A percentile compares a stretch with the other conserved stretches of the same genome.
These are phyloP conservation scores for Elymnias hypermnestra DNA, from an alignment of 1,140 invertebrate species.

Conservation along the genomic window DNA sequence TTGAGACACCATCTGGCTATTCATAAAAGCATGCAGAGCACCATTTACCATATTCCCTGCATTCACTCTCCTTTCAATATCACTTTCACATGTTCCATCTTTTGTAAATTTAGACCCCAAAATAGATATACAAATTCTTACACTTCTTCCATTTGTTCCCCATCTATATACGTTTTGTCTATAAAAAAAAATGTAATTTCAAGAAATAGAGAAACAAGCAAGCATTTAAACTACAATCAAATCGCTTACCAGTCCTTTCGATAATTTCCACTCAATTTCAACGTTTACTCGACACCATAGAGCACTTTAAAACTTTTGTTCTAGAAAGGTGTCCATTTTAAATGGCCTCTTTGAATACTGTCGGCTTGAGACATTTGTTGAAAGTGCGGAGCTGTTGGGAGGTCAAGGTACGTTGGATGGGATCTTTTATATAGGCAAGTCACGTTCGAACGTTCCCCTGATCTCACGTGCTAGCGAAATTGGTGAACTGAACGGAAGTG, in stretches of 20 bases:
- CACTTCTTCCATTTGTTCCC: too few relatives aligned
- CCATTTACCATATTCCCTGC: too few relatives aligned
- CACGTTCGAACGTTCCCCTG: constrained; percentile 31
- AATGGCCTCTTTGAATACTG: constrained; percentile 16
- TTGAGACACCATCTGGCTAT: too few relatives aligned
- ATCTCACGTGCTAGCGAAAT: constrained; percentile 38
- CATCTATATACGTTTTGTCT: neutral
- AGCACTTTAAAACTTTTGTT: constrained; percentile 27
- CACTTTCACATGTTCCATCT: too few relatives aligned
- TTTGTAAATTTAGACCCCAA: too few relatives aligned
- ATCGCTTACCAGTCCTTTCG: constrained; percentile 12
- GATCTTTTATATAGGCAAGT: constrained; percentile 22
- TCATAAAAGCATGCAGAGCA: too few relatives aligned
- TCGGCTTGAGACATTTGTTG: neutral
- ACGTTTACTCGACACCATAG: constrained; percentile 30
- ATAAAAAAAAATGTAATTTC: neutral
- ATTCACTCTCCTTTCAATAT: too few relatives aligned
- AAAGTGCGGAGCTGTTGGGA: constrained; percentile 4
- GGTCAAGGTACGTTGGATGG: constrained; percentile 14
- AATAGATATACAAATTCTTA: too few relatives aligned
- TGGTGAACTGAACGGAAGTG: constrained; percentile 32
- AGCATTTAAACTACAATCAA: constrained; percentile 8
- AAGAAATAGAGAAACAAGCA: neutral
- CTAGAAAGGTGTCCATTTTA: constrained; percentile 20
- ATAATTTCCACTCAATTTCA: constrained; percentile 28